Conservation (phyloP, 2,113 vertebrate species). For the Bombycilla garrulus region DNA sequence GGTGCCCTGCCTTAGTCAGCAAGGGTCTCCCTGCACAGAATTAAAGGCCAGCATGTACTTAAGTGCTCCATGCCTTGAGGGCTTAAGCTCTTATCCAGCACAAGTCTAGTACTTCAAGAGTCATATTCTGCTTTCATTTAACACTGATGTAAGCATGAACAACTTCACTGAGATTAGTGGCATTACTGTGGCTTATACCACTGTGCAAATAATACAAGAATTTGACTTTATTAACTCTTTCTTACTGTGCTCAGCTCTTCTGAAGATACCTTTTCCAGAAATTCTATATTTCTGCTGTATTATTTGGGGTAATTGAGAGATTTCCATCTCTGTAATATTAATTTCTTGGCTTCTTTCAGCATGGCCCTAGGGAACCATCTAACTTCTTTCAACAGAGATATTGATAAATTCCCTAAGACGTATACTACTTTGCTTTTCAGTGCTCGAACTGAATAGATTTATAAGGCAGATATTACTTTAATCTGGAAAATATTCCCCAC, state of each 20-base stretch:
- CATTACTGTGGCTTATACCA: not conserved
- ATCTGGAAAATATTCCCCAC: not conserved
- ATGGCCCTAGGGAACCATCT: not conserved
- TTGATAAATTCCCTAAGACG: slow-evolving; percentile 7
- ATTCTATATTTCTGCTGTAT: not conserved
- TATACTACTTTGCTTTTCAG: slow-evolving; percentile 2
- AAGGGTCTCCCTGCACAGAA: not conserved
- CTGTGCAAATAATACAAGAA: not conserved
- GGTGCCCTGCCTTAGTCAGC: not conserved
- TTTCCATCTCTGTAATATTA: slow-evolving; percentile 48
- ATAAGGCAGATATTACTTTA: slow-evolving; percentile 26
- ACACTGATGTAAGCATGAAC: not conserved
- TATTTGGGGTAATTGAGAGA: slow-evolving; percentile 13
- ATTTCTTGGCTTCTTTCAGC: slow-evolving; percentile 21
- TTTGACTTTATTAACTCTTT: not conserved
- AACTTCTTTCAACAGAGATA: slow-evolving; percentile 20
- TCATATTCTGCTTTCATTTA: not conserved
- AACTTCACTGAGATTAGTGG: not conserved
- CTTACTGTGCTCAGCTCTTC: not conserved
- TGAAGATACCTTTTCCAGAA: not conserved
- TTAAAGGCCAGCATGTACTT: not conserved
- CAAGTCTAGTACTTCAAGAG: not conserved
- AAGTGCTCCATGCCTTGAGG: not conserved
- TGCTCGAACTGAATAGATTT: slow-evolving; percentile 24
- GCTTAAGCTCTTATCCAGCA: not conserved